These are phyloP conservation scores for Solen grandis DNA, from an alignment of 1,140 invertebrate genomes.

Conservation along the genomic window DNA sequence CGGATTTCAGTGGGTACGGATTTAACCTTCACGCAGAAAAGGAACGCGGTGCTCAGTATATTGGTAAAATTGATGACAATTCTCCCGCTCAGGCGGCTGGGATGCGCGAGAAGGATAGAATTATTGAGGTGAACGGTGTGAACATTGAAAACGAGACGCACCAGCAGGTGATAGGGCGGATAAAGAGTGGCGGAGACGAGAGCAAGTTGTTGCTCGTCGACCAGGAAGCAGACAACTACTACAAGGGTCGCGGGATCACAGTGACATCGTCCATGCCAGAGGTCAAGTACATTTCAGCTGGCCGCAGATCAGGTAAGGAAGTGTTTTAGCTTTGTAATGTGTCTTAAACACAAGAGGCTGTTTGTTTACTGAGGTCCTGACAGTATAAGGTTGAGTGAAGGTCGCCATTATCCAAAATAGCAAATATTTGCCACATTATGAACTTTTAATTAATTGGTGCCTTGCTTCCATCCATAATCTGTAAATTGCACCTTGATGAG, in stretches of 20 bases:
- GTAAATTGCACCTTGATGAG: too few relatives aligned
- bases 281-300: constrained; percentile 72
- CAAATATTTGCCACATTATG: too few relatives aligned
- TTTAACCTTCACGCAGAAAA: constrained; percentile 99
- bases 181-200: constrained; percentile 91
- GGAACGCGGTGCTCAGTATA: constrained; percentile 95
- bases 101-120: constrained; percentile 93
- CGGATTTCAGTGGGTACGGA: constrained; percentile 97
- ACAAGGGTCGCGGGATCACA: constrained; percentile 85
- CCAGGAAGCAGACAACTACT: constrained; percentile 88
- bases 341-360: too few relatives aligned
- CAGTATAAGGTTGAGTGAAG: too few relatives aligned
- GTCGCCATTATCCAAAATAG: too few relatives aligned
- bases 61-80: constrained; percentile 96
- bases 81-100: constrained; percentile 95
- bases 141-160: constrained; percentile 95
- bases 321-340: too few relatives aligned
- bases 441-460: too few relatives aligned
- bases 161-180: constrained; percentile 86
- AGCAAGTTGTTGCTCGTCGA: constrained; percentile 96
- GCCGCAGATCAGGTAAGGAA: constrained; percentile 2
- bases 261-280: constrained; percentile 84
- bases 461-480: too few relatives aligned
- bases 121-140: constrained; percentile 86
- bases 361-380: too few relatives aligned